Evolutionary conservation across 2,888 invertebrate species (phyloP).

Genomic region (Platerodrilus igneus): DNA sequence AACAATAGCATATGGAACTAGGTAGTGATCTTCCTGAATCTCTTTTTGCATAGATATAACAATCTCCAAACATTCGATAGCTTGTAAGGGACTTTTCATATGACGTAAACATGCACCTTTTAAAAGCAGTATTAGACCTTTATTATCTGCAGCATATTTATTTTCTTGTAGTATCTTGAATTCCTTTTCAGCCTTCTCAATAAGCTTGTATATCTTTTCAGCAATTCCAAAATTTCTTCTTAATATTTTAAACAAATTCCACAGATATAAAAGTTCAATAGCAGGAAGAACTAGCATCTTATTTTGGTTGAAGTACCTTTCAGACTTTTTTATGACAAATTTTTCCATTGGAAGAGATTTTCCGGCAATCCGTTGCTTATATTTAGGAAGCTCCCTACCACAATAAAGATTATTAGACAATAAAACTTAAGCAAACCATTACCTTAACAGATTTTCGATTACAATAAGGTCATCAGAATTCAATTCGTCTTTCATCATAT

Average conservation of each 20-base stretch:
- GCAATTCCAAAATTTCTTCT: constrained; percentile 63
- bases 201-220: constrained; percentile 59
- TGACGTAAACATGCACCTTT: constrained; percentile 80
- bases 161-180: constrained; percentile 38
- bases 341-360: constrained; percentile 97
- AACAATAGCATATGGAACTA: constrained; percentile 80
- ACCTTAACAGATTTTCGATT: constrained; percentile 66
- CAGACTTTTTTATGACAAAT: constrained; percentile 83
- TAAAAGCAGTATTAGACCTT: constrained; percentile 68
- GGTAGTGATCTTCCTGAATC: constrained; percentile 76
- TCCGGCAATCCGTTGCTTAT: constrained; percentile 88
- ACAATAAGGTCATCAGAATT: constrained; percentile 52
- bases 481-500: constrained; percentile 61
- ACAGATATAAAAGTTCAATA: constrained; percentile 83
- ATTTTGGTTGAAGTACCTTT: constrained; percentile 71
- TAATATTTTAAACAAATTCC: constrained; percentile 86
- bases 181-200: constrained; percentile 51
- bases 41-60: constrained; percentile 62
- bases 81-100: constrained; percentile 71
- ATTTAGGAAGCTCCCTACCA: constrained; percentile 71
- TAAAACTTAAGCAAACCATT: constrained; percentile 27
- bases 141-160: constrained; percentile 65
- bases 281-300: constrained; percentile 73
- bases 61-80: constrained; percentile 66
- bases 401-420: too few relatives aligned